These are phyloP conservation scores for Argentina silus DNA, from an alignment of 2,797 vertebrate species.

Conservation along the genomic window DNA sequence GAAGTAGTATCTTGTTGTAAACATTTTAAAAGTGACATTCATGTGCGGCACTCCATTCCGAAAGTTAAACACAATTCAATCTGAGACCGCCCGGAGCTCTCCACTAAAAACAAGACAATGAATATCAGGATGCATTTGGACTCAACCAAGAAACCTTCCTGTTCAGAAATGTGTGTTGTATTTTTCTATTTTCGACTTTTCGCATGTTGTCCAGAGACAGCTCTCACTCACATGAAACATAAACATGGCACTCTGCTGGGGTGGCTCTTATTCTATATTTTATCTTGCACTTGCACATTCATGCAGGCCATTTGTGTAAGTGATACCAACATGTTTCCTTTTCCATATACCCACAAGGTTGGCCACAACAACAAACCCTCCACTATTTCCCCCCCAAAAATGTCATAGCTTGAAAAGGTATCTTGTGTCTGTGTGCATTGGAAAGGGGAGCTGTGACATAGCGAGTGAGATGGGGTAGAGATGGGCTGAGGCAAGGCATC, in stretches of 20 bases:
- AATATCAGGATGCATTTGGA: no score
- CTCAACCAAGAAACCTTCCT: no score
- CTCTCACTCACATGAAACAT: neutral
- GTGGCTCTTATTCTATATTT: constrained; percentile 66
- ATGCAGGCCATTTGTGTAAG: constrained; percentile 69
- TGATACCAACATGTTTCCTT: constrained; percentile 71
- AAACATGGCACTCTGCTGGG: constrained; percentile 32
- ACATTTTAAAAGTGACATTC: no score
- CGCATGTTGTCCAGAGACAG: neutral
- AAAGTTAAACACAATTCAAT: neutral
- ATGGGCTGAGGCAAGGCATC: constrained; percentile 52
- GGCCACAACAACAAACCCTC: constrained; percentile 73
- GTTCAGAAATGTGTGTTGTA: no score
- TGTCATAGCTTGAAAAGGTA: constrained; percentile 56
- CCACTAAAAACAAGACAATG: neutral
- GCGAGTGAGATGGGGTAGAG: constrained; percentile 35
- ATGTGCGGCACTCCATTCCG: no score
- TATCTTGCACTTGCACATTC: constrained; percentile 63
- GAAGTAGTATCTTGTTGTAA: no score
- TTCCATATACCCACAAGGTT: constrained; percentile 74
- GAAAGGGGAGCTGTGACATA: constrained; percentile 51
- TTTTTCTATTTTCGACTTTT: no score
- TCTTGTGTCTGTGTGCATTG: constrained; percentile 62
- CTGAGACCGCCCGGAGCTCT: no score
- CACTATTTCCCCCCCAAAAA: constrained; percentile 50